These are phyloP conservation scores for Struthidea cinerea DNA, from an alignment of 2,113 vertebrate species.

Conservation along the genomic window DNA sequence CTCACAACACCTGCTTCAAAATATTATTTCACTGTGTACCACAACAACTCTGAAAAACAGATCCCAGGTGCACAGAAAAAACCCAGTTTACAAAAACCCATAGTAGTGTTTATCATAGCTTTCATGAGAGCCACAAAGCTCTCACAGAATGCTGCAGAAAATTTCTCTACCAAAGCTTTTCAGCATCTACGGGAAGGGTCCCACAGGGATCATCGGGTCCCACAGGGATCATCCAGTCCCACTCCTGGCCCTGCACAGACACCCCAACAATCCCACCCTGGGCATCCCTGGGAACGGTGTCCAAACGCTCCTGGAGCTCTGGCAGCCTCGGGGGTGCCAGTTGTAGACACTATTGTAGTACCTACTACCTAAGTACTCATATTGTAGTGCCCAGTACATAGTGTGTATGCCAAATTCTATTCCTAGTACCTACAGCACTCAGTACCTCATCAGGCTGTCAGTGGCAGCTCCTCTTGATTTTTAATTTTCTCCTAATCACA, in stretches of 20 bases:
- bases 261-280: background rate
- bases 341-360: background rate
- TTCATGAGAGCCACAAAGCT: too few relatives aligned
- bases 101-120: too few relatives aligned
- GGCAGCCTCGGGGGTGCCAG: background rate
- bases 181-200: too few relatives aligned
- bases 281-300: rapidly evolving
- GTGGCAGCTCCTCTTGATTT: background rate
- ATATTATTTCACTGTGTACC: too few relatives aligned
- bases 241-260: background rate
- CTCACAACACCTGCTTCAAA: too few relatives aligned
- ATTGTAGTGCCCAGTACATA: too few relatives aligned
- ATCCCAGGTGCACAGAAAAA: too few relatives aligned
- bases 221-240: background rate
- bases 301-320: background rate
- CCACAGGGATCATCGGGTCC: too few relatives aligned
- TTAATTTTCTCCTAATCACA: background rate
- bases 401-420: background rate
- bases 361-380: background rate
- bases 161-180: too few relatives aligned
- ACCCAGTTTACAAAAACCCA: too few relatives aligned
- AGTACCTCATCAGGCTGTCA: background rate
- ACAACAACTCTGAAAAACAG: too few relatives aligned
- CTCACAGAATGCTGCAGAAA: too few relatives aligned
- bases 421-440: background rate